Percentiles rank a stretch among this genome's conserved stretches.
phyloP scores from a whole-genome alignment of 2,113 vertebrate genomes.

The Varanus salvator region DNA sequence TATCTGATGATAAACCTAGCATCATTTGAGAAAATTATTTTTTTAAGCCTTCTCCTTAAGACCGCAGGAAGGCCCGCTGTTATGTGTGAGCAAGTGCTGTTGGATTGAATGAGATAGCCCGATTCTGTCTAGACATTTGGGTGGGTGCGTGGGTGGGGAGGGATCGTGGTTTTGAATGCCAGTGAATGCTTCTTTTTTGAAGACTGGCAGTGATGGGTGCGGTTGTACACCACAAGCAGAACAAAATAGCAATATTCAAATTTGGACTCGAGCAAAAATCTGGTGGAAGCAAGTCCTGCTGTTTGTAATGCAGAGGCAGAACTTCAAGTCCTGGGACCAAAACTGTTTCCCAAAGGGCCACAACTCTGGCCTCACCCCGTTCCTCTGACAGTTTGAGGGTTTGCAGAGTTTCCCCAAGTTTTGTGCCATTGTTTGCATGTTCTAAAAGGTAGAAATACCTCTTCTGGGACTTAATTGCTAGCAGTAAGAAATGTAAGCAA shows the following conservation, averaged over 20 bases:
- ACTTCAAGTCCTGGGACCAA: too few species aligned
- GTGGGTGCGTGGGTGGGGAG: too few species aligned
- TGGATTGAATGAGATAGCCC: background rate
- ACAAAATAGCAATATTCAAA: background rate
- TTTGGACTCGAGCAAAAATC: background rate
- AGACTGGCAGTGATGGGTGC: background rate
- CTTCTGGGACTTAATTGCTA: too few species aligned
- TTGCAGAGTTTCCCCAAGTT: too few species aligned
- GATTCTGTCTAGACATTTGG: too few species aligned
- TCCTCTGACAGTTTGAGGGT: too few species aligned
- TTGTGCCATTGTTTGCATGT: too few species aligned
- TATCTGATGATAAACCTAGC: constrained; percentile 4
- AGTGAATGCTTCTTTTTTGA: background rate
- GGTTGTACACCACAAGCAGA: constrained; percentile 10
- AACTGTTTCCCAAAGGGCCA: too few species aligned
- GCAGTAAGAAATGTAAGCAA: too few species aligned
- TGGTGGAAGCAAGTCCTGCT: background rate
- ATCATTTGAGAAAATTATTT: background rate
- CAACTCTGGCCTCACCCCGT: too few species aligned
- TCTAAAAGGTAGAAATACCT: too few species aligned
- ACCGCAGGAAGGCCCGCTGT: background rate
- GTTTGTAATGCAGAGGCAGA: background rate
- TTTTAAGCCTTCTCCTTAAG: background rate
- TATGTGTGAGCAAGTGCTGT: background rate
- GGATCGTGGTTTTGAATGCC: background rate